phyloP scores from a whole-genome alignment of 2,888 invertebrate species.

The Drosophila macrothrix region DNA sequence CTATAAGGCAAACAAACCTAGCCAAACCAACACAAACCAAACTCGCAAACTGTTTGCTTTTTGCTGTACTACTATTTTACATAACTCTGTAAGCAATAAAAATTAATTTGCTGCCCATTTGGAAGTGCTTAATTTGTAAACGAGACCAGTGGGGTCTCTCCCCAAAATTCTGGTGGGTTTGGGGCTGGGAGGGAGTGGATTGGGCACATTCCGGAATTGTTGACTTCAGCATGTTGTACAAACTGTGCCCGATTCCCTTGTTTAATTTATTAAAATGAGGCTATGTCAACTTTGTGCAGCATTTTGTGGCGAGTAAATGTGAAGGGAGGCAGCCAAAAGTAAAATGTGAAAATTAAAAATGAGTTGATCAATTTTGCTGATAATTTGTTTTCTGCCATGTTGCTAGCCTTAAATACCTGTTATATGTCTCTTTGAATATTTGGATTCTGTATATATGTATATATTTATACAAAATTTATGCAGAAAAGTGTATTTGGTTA shows the following conservation, averaged over 20 bases:
- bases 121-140: conserved; percentile 81
- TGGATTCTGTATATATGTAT: background rate
- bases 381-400: background rate
- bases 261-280: conserved; percentile 18
- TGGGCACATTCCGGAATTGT: conserved; percentile 28
- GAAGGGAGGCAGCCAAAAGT: background rate
- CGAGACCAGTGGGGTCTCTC: conserved; percentile 73
- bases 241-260: conserved; percentile 26
- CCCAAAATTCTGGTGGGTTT: conserved; percentile 31
- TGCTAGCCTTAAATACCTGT: background rate
- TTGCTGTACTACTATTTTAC: conserved; percentile 60
- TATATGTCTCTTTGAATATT: background rate
- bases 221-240: conserved; percentile 46
- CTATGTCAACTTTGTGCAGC: conserved; percentile 19
- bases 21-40: conserved; percentile 23
- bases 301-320: background rate
- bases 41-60: conserved; percentile 46
- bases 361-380: background rate
- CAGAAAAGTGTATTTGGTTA: conserved; percentile 27
- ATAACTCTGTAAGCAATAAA: conserved; percentile 79
- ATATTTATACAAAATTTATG: background rate
- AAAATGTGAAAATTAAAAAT: background rate
- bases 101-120: conserved; percentile 81
- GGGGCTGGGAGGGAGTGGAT: conserved; percentile 1
- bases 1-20: conserved; percentile 19